A percentile compares a stretch with the other conserved stretches of the same genome.
Evolutionary conservation across 1,140 invertebrate genomes (phyloP).

Genomic region (Drosophila ficusphila): DNA sequence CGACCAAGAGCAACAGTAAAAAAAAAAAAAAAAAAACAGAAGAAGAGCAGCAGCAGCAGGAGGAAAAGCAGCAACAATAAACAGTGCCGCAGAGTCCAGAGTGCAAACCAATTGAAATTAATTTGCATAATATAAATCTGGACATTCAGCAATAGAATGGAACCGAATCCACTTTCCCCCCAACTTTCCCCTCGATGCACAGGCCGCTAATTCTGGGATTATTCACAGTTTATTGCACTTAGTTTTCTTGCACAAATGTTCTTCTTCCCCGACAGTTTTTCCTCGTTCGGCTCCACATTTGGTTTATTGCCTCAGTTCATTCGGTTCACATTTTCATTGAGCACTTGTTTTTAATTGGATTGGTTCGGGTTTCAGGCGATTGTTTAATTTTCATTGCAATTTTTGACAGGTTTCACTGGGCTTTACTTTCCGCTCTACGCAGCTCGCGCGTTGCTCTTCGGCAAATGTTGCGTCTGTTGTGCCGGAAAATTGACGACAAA

Average conservation of each 20-base stretch:
- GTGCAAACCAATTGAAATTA: constrained; percentile 83
- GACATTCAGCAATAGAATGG: constrained; percentile 74
- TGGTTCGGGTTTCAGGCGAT: constrained; percentile 12
- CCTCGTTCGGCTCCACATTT: background rate
- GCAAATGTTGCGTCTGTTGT: constrained; percentile 81
- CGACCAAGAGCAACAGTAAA: constrained; percentile 40
- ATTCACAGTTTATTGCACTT: constrained; percentile 82
- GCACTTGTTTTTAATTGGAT: constrained; percentile 24
- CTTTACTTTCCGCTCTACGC: constrained; percentile 54
- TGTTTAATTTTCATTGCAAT: constrained; percentile 12
- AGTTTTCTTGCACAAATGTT: constrained; percentile 70
- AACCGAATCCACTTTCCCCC: constrained; percentile 21
- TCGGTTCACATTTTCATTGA: constrained; percentile 31
- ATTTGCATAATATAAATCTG: constrained; percentile 79
- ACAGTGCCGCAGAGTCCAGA: constrained; percentile 58
- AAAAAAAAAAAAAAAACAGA: too few relatives aligned
- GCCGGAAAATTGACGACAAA: constrained; percentile 84
- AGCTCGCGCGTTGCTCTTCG: constrained; percentile 55
- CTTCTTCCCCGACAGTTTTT: constrained; percentile 30
- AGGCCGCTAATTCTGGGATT: constrained; percentile 66
- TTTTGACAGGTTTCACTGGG: constrained; percentile 25
- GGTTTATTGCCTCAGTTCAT: background rate
- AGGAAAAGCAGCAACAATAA: constrained; percentile 33
- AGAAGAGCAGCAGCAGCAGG: constrained; percentile 37
- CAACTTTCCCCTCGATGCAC: constrained; percentile 47